Conservation (phyloP, 1,140 invertebrate species). For the Hesperophylax magnus region DNA sequence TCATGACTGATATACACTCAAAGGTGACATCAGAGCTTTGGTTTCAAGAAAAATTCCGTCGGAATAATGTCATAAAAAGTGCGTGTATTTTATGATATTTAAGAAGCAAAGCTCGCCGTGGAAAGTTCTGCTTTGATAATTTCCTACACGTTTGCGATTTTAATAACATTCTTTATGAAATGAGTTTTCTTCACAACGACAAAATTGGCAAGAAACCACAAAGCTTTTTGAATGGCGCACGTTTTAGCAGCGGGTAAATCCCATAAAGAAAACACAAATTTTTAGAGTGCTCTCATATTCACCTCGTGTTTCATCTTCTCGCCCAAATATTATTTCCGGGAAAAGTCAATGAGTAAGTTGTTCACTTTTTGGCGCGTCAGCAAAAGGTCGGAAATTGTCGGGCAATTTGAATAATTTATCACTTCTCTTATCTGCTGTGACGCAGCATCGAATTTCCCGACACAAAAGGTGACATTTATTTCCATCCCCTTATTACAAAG, state of each 20-base stretch:
- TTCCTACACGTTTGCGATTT: neutral
- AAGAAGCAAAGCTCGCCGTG: neutral
- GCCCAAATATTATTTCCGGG: neutral
- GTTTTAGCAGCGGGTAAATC: slow-evolving; percentile 1
- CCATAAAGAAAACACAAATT: neutral
- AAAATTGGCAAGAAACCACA: slow-evolving; percentile 18
- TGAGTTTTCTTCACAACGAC: slow-evolving; percentile 9
- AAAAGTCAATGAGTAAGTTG: slow-evolving; percentile 15
- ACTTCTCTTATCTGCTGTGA: slow-evolving; percentile 10
- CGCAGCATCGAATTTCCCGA: neutral
- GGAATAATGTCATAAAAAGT: neutral
- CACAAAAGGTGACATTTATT: slow-evolving; percentile 40
- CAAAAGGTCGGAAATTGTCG: slow-evolving; percentile 33
- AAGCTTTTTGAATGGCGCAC: slow-evolving; percentile 1
- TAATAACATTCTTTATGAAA: slow-evolving; percentile 5
- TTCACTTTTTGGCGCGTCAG: slow-evolving; percentile 20
- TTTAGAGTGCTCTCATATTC: slow-evolving; percentile 6
- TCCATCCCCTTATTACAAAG: neutral
- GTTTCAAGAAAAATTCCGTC: neutral
- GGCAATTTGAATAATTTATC: slow-evolving; percentile 36
- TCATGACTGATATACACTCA: no score
- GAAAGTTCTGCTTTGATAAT: slow-evolving; percentile 3
- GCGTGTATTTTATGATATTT: neutral
- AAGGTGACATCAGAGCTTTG: no score
- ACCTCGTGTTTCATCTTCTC: no score